Evolutionary conservation across 2,888 invertebrate genomes (phyloP).

Genomic region (Archips xylosteana): DNA sequence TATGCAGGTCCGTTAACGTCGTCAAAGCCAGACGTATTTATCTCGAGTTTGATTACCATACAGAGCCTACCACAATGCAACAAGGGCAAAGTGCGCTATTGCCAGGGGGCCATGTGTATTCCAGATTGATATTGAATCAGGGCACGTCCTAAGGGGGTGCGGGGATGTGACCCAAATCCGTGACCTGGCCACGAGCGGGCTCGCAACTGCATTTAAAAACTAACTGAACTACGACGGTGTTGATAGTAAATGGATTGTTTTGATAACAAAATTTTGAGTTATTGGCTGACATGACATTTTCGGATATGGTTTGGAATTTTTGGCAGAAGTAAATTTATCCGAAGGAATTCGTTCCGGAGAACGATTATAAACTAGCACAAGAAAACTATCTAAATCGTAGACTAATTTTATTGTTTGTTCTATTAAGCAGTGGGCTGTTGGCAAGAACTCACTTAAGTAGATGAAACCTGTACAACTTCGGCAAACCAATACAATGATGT

Average conservation of each 20-base stretch:
- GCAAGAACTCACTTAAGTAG: too few species aligned
- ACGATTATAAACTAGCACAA: background rate
- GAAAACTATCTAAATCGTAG: background rate
- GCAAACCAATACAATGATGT: too few species aligned
- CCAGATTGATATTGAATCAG: conserved; percentile 48
- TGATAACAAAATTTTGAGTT: conserved; percentile 13
- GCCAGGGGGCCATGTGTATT: conserved; percentile 42
- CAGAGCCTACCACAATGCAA: conserved; percentile 36
- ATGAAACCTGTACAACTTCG: too few species aligned
- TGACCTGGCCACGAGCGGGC: conserved; percentile 72
- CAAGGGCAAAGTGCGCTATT: conserved; percentile 24
- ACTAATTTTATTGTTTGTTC: too few species aligned
- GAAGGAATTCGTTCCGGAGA: background rate
- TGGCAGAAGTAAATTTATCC: too few species aligned
- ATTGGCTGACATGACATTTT: conserved; percentile 6
- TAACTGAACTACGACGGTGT: conserved; percentile 16
- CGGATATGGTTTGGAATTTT: background rate
- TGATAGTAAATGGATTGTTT: conserved; percentile 8
- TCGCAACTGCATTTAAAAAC: conserved; percentile 57
- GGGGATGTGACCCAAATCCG: conserved; percentile 70
- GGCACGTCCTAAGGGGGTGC: conserved; percentile 50
- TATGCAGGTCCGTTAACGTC: background rate
- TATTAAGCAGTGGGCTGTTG: too few species aligned
- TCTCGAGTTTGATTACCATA: conserved; percentile 23
- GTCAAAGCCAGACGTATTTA: background rate